Percentiles rank a stretch among this genome's conserved stretches.
phyloP scores from a whole-genome alignment of 2,888 invertebrate species.

The Exephanes ischioxanthus region DNA sequence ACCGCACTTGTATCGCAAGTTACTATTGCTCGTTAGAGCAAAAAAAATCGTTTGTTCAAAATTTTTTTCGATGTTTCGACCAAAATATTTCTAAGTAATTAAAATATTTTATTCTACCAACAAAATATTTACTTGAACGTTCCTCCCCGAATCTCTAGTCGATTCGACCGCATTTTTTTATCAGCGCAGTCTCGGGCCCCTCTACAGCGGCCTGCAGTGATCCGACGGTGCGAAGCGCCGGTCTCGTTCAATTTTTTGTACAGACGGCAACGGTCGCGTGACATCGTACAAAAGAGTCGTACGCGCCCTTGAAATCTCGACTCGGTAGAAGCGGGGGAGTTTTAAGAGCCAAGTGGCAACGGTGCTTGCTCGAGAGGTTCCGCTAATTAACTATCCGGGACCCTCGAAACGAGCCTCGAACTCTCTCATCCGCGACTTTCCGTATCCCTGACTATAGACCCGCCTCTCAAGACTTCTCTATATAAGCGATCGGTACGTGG shows the following conservation, averaged over 20 bases:
- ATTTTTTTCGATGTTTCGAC: no score
- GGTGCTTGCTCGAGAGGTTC: slow-evolving; percentile 22
- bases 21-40: no score
- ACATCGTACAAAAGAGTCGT: slow-evolving; percentile 54
- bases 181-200: not conserved
- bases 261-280: slow-evolving; percentile 28
- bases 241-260: not conserved
- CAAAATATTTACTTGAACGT: no score
- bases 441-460: not conserved
- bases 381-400: slow-evolving; percentile 60
- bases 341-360: slow-evolving; percentile 48
- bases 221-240: no score
- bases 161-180: no score
- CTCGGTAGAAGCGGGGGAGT: slow-evolving; percentile 36
- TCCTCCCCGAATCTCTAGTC: no score
- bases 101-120: no score
- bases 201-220: not conserved
- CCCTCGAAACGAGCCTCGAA: slow-evolving; percentile 60
- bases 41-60: no score
- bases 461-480: not conserved
- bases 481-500: slow-evolving; percentile 10
- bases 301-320: slow-evolving; percentile 63
- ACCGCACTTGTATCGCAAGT: no score
- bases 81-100: no score
- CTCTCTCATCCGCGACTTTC: slow-evolving; percentile 39